Percentiles rank a stretch among this genome's conserved stretches.
phyloP scores from a whole-genome alignment of 2,113 vertebrate species.

The Trogon melanurus region DNA sequence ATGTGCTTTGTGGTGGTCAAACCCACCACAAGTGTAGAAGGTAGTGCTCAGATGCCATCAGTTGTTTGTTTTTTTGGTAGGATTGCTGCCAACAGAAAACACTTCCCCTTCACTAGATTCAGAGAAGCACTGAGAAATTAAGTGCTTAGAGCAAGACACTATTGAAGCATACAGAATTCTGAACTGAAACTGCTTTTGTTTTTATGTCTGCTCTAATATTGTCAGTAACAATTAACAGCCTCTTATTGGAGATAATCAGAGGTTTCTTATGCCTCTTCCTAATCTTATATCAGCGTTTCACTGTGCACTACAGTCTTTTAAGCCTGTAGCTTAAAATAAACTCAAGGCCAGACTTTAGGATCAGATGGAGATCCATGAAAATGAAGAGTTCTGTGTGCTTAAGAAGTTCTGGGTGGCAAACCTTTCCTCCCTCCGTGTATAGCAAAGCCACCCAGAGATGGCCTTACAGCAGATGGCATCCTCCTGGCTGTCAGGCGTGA shows the following conservation, averaged over 20 bases:
- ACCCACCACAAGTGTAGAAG: not conserved
- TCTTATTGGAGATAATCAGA: not conserved
- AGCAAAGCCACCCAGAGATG: not conserved
- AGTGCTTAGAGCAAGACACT: not conserved
- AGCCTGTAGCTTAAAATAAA: not conserved
- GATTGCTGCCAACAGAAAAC: not conserved
- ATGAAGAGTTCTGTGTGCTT: not conserved
- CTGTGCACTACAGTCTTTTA: not conserved
- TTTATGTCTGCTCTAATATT: not conserved
- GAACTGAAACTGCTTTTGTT: not conserved
- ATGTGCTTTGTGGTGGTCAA: not conserved
- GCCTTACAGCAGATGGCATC: not conserved
- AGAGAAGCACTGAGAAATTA: not conserved
- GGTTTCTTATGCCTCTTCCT: not conserved
- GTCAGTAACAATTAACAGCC: not conserved
- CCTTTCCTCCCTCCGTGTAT: not conserved
- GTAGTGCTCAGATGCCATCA: not conserved
- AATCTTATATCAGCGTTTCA: not conserved
- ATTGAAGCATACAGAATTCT: not conserved
- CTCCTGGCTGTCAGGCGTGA: not conserved
- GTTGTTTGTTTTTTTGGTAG: not conserved
- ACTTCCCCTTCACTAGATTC: not conserved
- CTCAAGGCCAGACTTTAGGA: not conserved
- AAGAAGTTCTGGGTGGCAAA: not conserved
- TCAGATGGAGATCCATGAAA: not conserved